Base-by-base conservation (phyloP, 2,113 vertebrate genomes). In the Neolamprologus hecqui region DNA sequence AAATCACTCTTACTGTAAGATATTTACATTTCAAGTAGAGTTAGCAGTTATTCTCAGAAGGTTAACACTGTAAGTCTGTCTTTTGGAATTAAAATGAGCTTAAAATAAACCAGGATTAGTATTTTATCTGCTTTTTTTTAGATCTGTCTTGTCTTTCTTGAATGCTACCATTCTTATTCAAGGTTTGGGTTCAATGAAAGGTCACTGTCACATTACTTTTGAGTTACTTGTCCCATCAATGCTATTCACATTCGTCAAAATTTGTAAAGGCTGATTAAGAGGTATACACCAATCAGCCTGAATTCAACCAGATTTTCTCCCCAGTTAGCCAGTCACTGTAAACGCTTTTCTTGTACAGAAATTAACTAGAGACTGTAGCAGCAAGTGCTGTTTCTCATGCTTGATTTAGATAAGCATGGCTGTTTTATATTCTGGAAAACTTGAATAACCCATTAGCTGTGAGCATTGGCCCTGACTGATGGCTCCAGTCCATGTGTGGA, bases 341-440 rank as follows among this genome's bases (percentile, higher is more conserved):
- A 91, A 89, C 5, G 31, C 54, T 65, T 54, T 90, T 86, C n/a
- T 91, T 91, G 86, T 92, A 60, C 86, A 58, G 70, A 84, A 84
- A 89, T 86, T 60, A 81, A 37, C 83, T 19, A 19, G n/a, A 81
- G 75, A 26, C 33, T 51, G 63, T 19, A 5, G 81, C 86, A 65
- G 75, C 57, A 37, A 88, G 82, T 54, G 79, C 89, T 83, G 42
- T 89, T 88, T 81, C 57, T 85, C 83, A 81, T 68, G 60, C 89
- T 90, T 91, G 91, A 95, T 93, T 93, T 94, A 92, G 40, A 92
- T 58, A 83, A 83, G 77, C 89, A 87, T 6, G 81, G 53, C 79
- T 88, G 88, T 92, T 96, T 94, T 92, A 92, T 94, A 92, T 92
- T 90, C 83, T 82, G 85, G 89, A 90, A 93, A 94, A 91, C 88